These are phyloP conservation scores for Aproaerema taeniolella DNA, from an alignment of 2,888 invertebrate species.

Conservation along the genomic window DNA sequence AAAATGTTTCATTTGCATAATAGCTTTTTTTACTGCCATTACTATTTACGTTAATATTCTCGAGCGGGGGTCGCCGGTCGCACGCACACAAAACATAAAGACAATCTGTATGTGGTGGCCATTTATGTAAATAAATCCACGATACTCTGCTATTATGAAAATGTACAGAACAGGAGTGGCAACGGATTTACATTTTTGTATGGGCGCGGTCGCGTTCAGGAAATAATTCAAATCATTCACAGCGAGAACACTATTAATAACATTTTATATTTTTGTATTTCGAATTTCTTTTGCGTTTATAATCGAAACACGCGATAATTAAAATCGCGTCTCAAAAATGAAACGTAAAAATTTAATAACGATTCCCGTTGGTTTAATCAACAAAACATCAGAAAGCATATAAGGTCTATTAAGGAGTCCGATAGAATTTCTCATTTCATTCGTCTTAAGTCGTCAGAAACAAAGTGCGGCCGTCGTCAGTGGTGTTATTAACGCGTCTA, in stretches of 20 bases:
- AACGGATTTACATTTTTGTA: constrained; percentile 54
- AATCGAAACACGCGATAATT: constrained; percentile 26
- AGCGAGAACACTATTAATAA: constrained; percentile 4
- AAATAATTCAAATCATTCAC: constrained; percentile 41
- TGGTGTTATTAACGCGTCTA: constrained; percentile 77
- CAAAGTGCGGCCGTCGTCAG: constrained; percentile 71
- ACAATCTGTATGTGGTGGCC: constrained; percentile 69
- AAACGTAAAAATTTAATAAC: constrained; percentile 44
- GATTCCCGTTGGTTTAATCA: constrained; percentile 65
- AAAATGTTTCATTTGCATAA: constrained; percentile 77
- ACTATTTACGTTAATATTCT: constrained; percentile 75
- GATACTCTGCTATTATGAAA: constrained; percentile 64
- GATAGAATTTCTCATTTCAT: constrained; percentile 75
- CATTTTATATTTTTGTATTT: neutral
- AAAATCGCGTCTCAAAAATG: constrained; percentile 45
- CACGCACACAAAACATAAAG: constrained; percentile 75
- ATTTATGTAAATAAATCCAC: constrained; percentile 75
- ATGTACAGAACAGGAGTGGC: constrained; percentile 60
- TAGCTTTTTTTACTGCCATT: constrained; percentile 73
- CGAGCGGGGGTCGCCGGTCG: constrained; percentile 67
- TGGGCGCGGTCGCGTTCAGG: constrained; percentile 52
- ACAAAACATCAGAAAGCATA: constrained; percentile 71
- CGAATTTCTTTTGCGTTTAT: constrained; percentile 7
- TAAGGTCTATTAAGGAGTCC: constrained; percentile 66
- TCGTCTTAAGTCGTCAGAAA: constrained; percentile 75